Conservation (phyloP, 2,888 invertebrate species). For the Orthonevra nobilis region DNA sequence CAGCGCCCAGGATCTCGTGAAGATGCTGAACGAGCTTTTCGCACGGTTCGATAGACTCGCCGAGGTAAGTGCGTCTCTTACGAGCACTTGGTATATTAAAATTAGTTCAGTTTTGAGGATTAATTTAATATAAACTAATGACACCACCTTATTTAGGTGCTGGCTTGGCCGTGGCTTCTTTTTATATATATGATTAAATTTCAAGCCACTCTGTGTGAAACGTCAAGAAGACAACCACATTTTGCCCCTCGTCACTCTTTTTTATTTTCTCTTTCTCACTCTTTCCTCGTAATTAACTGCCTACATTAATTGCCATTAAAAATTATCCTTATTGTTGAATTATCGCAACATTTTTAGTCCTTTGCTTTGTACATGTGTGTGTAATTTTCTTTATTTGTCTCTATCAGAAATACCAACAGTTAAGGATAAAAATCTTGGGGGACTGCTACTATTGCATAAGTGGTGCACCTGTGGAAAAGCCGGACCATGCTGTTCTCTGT, state of each 20-base stretch:
- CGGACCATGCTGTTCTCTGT: slow-evolving; percentile 95
- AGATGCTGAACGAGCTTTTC: slow-evolving; percentile 96
- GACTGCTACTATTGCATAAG: slow-evolving; percentile 99
- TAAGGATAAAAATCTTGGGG: slow-evolving; percentile 96
- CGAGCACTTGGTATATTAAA: no score
- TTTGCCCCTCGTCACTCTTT: neutral
- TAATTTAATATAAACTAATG: slow-evolving; percentile 26
- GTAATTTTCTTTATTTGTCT: no score
- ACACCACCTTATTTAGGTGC: no score
- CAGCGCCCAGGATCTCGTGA: slow-evolving; percentile 96
- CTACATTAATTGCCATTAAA: slow-evolving; percentile 52
- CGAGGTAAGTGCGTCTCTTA: slow-evolving; percentile 84
- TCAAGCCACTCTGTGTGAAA: slow-evolving; percentile 22
- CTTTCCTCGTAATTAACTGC: slow-evolving; percentile 37
- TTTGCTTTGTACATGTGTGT: no score
- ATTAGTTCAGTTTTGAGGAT: no score
- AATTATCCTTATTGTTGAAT: slow-evolving; percentile 61
- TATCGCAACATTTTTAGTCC: slow-evolving; percentile 22
- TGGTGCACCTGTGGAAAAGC: slow-evolving; percentile 93
- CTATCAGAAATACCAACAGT: slow-evolving; percentile 93
- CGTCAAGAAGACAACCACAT: slow-evolving; percentile 8
- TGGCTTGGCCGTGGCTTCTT: slow-evolving; percentile 50
- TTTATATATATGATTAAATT: slow-evolving; percentile 66
- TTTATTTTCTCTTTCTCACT: neutral
- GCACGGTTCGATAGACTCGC: slow-evolving; percentile 96